Conservation (phyloP, 2,113 vertebrate genomes). For the Podocnemis expansa region DNA sequence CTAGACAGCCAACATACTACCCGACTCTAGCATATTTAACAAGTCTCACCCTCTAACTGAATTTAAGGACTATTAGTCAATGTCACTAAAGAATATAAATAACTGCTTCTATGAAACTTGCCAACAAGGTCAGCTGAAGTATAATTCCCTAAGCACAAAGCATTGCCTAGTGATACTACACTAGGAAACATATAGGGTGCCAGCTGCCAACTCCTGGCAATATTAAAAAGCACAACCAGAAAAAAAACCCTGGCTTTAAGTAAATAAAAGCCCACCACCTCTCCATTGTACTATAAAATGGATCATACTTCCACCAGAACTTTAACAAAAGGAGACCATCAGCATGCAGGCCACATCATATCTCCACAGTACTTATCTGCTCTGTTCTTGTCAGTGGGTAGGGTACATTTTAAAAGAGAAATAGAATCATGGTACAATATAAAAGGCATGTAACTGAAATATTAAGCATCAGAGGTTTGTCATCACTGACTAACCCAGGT, state of each 20-base stretch:
- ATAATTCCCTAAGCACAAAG: slow-evolving; percentile 17
- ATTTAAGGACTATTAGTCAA: slow-evolving; percentile 39
- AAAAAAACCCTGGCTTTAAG: background rate
- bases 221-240: background rate
- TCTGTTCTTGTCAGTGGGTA: background rate
- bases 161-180: background rate
- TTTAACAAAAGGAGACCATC: background rate
- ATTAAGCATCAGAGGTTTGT: background rate
- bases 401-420: background rate
- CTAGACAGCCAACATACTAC: slow-evolving; percentile 21
- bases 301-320: background rate
- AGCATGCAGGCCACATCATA: background rate
- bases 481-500: background rate
- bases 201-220: background rate
- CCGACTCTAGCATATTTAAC: slow-evolving; percentile 25
- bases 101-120: background rate
- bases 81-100: slow-evolving; percentile 37
- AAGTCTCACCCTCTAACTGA: slow-evolving; percentile 40
- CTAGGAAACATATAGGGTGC: background rate
- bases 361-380: background rate
- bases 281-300: background rate
- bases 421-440: background rate
- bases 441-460: background rate
- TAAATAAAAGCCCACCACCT: background rate
- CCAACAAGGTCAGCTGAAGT: slow-evolving; percentile 18